Evolutionary conservation across 2,888 invertebrate species (phyloP).

Genomic region (Himalopsyche japonica): DNA sequence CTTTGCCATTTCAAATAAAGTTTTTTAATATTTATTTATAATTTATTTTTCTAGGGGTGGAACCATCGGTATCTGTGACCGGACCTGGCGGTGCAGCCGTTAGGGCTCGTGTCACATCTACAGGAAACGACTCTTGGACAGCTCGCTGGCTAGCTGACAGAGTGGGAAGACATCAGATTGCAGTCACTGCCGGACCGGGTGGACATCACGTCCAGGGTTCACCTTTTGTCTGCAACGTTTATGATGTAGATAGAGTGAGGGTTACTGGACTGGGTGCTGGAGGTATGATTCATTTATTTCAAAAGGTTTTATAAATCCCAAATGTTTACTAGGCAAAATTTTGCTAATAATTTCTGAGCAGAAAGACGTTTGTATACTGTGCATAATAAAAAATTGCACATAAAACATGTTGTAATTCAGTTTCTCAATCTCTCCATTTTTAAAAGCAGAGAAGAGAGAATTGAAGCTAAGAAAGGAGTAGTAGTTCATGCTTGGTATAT

Average conservation of each 20-base stretch:
- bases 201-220: conserved; percentile 87
- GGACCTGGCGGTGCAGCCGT: conserved; percentile 84
- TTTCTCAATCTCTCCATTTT: no score
- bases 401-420: no score
- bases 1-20: not conserved
- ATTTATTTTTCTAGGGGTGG: conserved; percentile 52
- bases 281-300: conserved; percentile 45
- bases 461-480: no score
- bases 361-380: no score
- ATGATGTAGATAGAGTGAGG: conserved; percentile 83
- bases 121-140: conserved; percentile 70
- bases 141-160: conserved; percentile 82
- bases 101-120: conserved; percentile 69
- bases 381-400: no score
- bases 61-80: conserved; percentile 73
- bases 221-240: conserved; percentile 92
- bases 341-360: no score
- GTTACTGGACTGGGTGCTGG: conserved; percentile 67
- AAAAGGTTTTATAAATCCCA: not conserved
- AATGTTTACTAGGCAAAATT: not conserved
- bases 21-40: not conserved
- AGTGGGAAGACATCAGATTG: conserved; percentile 85
- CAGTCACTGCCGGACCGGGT: conserved; percentile 70
- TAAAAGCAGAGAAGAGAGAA: no score
- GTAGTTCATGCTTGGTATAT: no score